Base-by-base conservation (phyloP, 1,140 invertebrate species). In the Drosophila serrata region DNA sequence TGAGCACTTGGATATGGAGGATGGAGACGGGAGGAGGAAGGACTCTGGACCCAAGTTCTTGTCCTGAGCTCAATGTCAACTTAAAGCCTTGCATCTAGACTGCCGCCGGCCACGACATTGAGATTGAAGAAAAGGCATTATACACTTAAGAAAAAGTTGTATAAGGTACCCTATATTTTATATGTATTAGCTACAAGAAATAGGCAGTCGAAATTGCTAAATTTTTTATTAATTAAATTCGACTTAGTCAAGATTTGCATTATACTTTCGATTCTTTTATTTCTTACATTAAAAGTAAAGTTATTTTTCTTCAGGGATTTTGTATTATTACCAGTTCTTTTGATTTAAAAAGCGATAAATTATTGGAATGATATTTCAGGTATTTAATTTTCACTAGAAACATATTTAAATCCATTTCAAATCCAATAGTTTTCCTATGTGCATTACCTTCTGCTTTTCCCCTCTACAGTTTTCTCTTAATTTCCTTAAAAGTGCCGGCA, bases 61-160 rank as follows among this genome's bases (percentile, higher is more conserved):
- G 70, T 39, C 61, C 70, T 46, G 40, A 40, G 46, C 78, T 79
- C 81, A 90, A 85, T 90, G 85, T 90, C 85, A 90, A 90, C 81
- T 90, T 90, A 90, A 90, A 90, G 85, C 77, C 56, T 43, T 70
- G 62, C 76, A 76, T 49, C 56, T 55, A 73, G 46, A 43, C 37
- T 60, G 80, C 80, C 65, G 75, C 67, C 82, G 79, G 82, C 79
- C 79, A 77, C 62, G 68, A 60, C 73, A 63, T 57, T 59, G 53
- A 64, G 58, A 45, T 64, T 62, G 48, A 40, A 24, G 17, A 37
- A 61, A 48, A 49, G 39, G 37, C 49, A 51, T 57, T 57, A 56
- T 42, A 37, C 51, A 53, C 51, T 35, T 15, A 53, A 22, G 13
- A n/a, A 53, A 53, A 53, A 53, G 4, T 0, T 3, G 12, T 22